A percentile compares a stretch with the other conserved stretches of the same genome.
phyloP scores from a whole-genome alignment of 2,113 vertebrate genomes.

The Zapornia atra region DNA sequence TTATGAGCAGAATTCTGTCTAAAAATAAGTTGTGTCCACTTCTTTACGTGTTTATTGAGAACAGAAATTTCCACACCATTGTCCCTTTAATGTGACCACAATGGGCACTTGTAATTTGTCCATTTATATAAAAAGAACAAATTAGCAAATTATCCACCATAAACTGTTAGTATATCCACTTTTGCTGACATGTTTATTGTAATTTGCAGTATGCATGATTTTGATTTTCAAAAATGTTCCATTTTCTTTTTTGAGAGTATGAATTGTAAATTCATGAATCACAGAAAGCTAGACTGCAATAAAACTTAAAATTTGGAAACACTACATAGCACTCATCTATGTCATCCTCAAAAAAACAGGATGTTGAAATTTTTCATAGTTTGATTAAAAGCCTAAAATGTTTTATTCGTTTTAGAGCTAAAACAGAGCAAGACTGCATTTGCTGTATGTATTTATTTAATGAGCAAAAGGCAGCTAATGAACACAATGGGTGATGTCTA shows the following conservation, averaged over 20 bases:
- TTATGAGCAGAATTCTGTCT: constrained; percentile 45
- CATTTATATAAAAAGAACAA: constrained; percentile 55
- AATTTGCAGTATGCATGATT: constrained; percentile 23
- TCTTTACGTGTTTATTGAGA: constrained; percentile 53
- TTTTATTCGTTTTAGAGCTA: background rate
- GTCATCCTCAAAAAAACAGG: background rate
- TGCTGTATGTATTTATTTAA: background rate
- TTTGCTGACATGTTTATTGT: constrained; percentile 65
- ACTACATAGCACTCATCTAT: background rate
- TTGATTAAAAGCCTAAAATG: constrained; percentile 34
- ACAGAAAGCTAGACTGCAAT: background rate
- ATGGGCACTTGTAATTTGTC: constrained; percentile 38
- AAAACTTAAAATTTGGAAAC: constrained; percentile 1
- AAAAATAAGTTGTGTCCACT: constrained; percentile 60
- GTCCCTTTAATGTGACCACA: constrained; percentile 59
- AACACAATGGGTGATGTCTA: background rate
- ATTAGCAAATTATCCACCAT: constrained; percentile 43
- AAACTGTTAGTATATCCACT: constrained; percentile 57
- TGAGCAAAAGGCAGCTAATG: constrained; percentile 30
- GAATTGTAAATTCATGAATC: constrained; percentile 43
- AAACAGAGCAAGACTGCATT: background rate
- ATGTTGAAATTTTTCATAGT: constrained; percentile 14
- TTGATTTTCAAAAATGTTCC: constrained; percentile 38
- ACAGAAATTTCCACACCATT: constrained; percentile 66
- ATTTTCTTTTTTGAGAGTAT: constrained; percentile 35